Conservation (phyloP, 2,888 invertebrate genomes). For the Achlya flavicornis region DNA sequence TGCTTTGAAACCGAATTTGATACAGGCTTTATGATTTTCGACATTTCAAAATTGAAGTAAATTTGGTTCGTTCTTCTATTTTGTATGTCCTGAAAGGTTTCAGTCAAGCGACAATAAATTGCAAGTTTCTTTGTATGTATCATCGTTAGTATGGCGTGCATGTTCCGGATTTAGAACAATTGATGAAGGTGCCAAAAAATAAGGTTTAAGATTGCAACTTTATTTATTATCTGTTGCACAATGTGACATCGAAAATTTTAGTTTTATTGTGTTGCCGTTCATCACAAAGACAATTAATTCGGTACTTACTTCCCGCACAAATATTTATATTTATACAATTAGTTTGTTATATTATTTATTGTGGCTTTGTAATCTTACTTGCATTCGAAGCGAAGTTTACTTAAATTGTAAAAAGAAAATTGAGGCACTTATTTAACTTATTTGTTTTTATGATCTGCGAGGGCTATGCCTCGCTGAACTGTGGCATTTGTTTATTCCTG, state of each 20-base stretch:
- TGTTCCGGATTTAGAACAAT: not conserved
- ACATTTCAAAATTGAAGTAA: not conserved
- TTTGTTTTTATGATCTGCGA: slow-evolving; percentile 45
- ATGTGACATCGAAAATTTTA: slow-evolving; percentile 1
- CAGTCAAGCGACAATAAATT: not conserved
- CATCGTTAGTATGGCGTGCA: not conserved
- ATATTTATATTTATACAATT: slow-evolving; percentile 56
- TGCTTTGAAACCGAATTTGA: not conserved
- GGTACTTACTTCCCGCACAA: slow-evolving; percentile 79
- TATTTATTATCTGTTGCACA: not conserved
- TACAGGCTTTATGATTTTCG: not conserved
- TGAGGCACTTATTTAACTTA: slow-evolving; percentile 32
- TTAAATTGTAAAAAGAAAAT: slow-evolving; percentile 57
- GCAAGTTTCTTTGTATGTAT: not conserved
- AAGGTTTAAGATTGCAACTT: slow-evolving; percentile 1
- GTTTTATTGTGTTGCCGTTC: slow-evolving; percentile 11
- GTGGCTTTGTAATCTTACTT: slow-evolving; percentile 59
- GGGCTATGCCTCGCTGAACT: slow-evolving; percentile 29
- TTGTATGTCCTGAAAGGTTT: not conserved
- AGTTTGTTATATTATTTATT: slow-evolving; percentile 68
- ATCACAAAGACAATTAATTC: slow-evolving; percentile 50
- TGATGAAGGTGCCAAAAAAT: not conserved
- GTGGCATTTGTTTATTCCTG: slow-evolving; percentile 5
- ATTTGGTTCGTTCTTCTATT: not conserved
- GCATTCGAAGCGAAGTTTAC: slow-evolving; percentile 71